phyloP scores from a whole-genome alignment of 2,113 vertebrate genomes.

The Nyctereutes procyonoides region DNA sequence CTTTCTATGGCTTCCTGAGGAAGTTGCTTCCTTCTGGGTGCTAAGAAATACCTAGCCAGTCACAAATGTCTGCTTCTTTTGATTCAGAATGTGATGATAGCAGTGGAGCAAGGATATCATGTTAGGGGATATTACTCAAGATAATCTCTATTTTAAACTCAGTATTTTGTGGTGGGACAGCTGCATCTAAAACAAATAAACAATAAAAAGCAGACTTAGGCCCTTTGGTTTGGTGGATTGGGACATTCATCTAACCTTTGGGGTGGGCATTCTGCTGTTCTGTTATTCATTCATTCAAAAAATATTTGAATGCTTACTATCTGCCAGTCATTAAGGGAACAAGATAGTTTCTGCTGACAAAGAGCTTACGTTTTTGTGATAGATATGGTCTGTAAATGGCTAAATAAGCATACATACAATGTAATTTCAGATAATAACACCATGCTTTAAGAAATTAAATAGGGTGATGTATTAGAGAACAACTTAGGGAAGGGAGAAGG shows the following conservation, averaged over 20 bases:
- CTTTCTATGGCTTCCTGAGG: slow-evolving; percentile 63
- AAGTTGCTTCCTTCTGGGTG: slow-evolving; percentile 63
- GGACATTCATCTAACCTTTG: not conserved
- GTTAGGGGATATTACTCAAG: not conserved
- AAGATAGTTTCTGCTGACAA: not conserved
- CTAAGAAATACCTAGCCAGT: slow-evolving; percentile 53
- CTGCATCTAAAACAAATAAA: not conserved
- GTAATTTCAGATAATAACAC: not conserved
- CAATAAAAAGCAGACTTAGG: not conserved
- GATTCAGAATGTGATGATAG: not conserved
- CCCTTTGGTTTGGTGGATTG: not conserved
- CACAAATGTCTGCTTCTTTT: not conserved
- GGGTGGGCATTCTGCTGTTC: not conserved
- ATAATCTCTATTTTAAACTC: not conserved
- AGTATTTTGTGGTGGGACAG: not conserved
- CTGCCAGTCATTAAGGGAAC: not conserved
- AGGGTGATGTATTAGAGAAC: not conserved
- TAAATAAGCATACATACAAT: not conserved
- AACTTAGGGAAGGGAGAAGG: not conserved
- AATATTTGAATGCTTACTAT: not conserved
- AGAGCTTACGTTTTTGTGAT: slow-evolving; percentile 11
- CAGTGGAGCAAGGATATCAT: not conserved
- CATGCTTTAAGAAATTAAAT: not conserved
- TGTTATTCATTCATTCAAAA: not conserved
- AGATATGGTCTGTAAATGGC: not conserved